Base-by-base conservation (phyloP, 2,888 invertebrate genomes). In the Pandemis cinnamomeana region DNA sequence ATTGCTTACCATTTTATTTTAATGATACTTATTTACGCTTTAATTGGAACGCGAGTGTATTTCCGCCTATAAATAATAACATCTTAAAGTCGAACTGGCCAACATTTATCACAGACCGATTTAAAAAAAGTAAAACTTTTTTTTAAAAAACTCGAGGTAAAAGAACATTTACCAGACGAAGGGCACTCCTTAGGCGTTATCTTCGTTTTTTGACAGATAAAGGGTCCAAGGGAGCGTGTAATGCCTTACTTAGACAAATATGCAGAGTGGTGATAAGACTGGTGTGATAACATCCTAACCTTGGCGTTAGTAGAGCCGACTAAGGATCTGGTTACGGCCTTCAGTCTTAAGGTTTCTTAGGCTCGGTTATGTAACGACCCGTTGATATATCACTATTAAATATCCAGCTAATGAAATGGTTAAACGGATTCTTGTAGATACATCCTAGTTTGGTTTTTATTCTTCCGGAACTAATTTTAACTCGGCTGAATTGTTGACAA, bases 191-290 rank as follows among this genome's bases (percentile, higher is more conserved):
- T 72, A 8, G 27, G 58, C 62, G 51, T 74, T 74, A 74, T 74
- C 74, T 69, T 8, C 20, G 55, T 20, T 70, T 70, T 60, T 44
- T 62, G 2, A 64, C 51, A 48, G 74, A 74, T 74, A 74, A 55
- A 71, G 36, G 74, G 67, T 62, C 70, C 41, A 74, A 62, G 69
- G 71, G 61, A 71, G 61, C 53, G 66, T 66, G 66, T 61, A 15
- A 67, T 69, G 64, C 58, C 46, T 61, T 70, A 71, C 74, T 71
- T 74, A 71, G 73, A 61, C 74, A 74, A 74, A 74, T 74, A 74
- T 74, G 70, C 67, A 41, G 70, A 42, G 44, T 27, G 42, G n/a
- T 71, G 74, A 74, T 74, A 74, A 74, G 64, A 6, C 67, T 51
- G 48, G 27, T 41, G 51, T 68, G 75, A 71, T 68, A 75, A 69